Evolutionary conservation across 2,888 invertebrate species (phyloP), one percentile per base, ranked within the genome.

Genomic region (Orgyia antiqua): DNA sequence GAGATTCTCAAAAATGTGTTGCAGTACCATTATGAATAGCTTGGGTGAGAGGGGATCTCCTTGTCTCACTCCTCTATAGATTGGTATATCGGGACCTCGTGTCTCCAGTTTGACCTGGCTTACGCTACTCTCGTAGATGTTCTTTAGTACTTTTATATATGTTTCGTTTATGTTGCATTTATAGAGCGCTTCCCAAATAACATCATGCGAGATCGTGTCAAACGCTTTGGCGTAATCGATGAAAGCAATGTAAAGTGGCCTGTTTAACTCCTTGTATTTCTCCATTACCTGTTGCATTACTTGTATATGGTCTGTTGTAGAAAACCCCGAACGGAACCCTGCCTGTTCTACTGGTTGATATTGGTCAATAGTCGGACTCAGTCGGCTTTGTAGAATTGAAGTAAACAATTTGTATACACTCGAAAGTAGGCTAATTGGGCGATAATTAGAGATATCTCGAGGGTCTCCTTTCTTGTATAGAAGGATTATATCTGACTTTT

Each of bases 181-280:
- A 2, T 15, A n/a, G 8, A 32, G 23, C 7, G 36, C 28, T 17
- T 28, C 31, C 39, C 28, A 38, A n/a, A 40, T 36, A n/a, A 27
- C 24, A 2, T 28, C 9, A 15, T 46, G 42, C 17, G 20, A 18
- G 15, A 39, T 39, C 3, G 24, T 29, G 30, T 36, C 40, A 10
- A 36, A 40, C 2, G 28, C 33, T 29, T 36, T 40, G n/a, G 18
- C n/a, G 10, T 39, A 39, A 9, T 39, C 33, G 13, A 39, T 29
- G 17, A 40, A 39, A 9, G 30, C 35, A 8, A 33, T n/a, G 24
- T 33, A 35, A 3, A 35, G 24, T 4, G 29, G 13, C 13, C 13
- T 20, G n/a, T 21, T 28, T 2, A 13, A 12, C 13, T 28, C 13
- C 9, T 10, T 1, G n/a, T 13, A 23, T 29, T 29, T 21, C 9